Conservation (phyloP, 2,113 vertebrate species). For the Pteropus alecto region DNA sequence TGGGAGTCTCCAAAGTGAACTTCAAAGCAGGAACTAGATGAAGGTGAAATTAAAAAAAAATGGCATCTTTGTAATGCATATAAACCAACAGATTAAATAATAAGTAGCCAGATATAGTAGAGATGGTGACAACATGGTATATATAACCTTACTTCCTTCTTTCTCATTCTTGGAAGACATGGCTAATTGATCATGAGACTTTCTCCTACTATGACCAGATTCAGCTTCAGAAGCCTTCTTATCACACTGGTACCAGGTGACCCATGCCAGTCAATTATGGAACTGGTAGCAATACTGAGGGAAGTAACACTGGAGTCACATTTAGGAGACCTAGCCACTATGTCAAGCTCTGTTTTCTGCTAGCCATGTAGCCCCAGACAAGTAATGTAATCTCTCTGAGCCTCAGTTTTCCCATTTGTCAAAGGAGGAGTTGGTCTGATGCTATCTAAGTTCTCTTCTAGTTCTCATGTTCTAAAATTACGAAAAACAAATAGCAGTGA, state of each 20-base stretch:
- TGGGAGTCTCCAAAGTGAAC: neutral
- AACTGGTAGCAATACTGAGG: neutral
- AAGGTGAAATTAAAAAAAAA: conserved; percentile 6
- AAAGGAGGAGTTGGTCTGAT: neutral
- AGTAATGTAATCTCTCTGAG: neutral
- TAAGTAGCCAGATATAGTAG: neutral
- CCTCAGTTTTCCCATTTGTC: neutral
- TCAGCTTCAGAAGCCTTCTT: neutral
- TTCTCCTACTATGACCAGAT: neutral
- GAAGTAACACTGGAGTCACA: neutral
- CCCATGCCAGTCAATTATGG: neutral
- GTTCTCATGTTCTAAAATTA: neutral
- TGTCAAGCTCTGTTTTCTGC: neutral
- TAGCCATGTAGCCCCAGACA: neutral
- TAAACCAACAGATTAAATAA: neutral
- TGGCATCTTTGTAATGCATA: neutral
- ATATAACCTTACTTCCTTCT: neutral
- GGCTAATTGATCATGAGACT: neutral
- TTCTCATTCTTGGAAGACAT: neutral
- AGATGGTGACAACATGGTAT: neutral
- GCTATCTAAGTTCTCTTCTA: neutral
- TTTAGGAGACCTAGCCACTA: neutral
- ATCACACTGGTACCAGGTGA: neutral
- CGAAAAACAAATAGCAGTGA: neutral
- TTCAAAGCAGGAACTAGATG: neutral